Base-by-base conservation (phyloP, 2,797 vertebrate genomes). In the Oreochromis grahami region DNA sequence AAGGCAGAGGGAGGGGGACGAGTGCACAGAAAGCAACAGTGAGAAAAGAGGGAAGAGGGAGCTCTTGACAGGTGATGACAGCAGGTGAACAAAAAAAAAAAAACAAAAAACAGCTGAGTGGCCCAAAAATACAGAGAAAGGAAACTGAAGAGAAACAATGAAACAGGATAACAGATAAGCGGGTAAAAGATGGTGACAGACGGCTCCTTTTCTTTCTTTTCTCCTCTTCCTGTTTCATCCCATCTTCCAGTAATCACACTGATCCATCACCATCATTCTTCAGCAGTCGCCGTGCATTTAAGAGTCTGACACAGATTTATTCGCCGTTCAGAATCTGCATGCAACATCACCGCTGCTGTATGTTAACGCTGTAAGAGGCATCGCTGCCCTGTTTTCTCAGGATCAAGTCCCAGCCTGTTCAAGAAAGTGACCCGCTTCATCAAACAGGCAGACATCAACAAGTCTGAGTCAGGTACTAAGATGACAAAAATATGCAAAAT, bases 41-140 rank as follows among this genome's bases (percentile, higher is more conserved):
- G 51, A 87, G 60, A 72, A 53, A 83, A 63, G 17, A 52, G 81
- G 45, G 43, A 50, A 74, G 32, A 86, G 50, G 17, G 51, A 84
- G 36, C 65, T 26, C 4, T 4, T 63, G 82, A 85, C 58, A 85
- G 77, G 79, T 86, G 77, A 87, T 45, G 45, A 83, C 76, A 72
- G 85, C 79, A 83, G 82, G 68, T 82, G 90, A 81, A 82, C 76
- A n/a, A n/a, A n/a, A 83, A 77, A 45, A 55, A 13, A 55, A 29
- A 29, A 80, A 81, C 45, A 83, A 77, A 34, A 88, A 86, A 12
- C 63, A 81, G 79, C 77, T 52, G 79, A 87, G 38, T 51, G 26
- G 55, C 74, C 65, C 8, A 29, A 81, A 84, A n/a, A 32, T 32
- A 32, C 15, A 50, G 43, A 32, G 68, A 50, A 74, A 74, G 24